phyloP scores from a whole-genome alignment of 2,797 vertebrate species.

The Cheirogaleus major region DNA sequence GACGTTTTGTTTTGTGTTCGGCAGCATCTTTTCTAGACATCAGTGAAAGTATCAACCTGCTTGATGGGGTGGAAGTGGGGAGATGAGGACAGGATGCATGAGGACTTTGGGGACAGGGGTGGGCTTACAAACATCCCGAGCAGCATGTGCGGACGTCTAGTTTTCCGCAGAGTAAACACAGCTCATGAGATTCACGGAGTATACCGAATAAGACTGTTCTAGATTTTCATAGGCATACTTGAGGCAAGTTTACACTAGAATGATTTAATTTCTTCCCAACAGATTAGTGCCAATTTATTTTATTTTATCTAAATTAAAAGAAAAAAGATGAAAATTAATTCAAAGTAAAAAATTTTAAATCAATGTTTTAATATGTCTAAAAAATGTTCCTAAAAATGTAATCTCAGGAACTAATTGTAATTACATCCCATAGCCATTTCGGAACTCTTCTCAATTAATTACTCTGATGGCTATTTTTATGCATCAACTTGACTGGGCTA shows the following conservation, averaged over 20 bases:
- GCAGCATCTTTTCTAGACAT: neutral
- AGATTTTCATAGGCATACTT: neutral
- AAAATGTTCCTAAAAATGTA: neutral
- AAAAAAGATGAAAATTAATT: conserved; percentile 21
- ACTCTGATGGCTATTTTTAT: neutral
- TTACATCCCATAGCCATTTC: neutral
- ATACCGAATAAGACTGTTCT: neutral
- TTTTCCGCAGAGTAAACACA: fast-evolving
- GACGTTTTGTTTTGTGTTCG: neutral
- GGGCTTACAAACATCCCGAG: neutral
- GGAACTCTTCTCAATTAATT: neutral
- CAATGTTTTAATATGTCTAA: neutral
- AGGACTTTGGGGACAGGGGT: neutral
- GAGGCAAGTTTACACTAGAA: neutral
- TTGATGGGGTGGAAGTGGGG: no score
- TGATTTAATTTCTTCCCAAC: neutral
- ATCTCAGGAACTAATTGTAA: neutral
- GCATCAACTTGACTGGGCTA: neutral
- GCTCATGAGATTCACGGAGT: neutral
- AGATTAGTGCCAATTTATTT: neutral
- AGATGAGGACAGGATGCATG: neutral
- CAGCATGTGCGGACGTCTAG: no score
- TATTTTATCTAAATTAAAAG: neutral
- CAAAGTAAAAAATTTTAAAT: neutral
- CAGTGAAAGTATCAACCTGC: neutral